Percentiles rank a stretch among this genome's conserved stretches.
These are phyloP conservation scores for Nerophis lumbriciformis DNA, from an alignment of 2,113 vertebrate species.

Conservation along the genomic window DNA sequence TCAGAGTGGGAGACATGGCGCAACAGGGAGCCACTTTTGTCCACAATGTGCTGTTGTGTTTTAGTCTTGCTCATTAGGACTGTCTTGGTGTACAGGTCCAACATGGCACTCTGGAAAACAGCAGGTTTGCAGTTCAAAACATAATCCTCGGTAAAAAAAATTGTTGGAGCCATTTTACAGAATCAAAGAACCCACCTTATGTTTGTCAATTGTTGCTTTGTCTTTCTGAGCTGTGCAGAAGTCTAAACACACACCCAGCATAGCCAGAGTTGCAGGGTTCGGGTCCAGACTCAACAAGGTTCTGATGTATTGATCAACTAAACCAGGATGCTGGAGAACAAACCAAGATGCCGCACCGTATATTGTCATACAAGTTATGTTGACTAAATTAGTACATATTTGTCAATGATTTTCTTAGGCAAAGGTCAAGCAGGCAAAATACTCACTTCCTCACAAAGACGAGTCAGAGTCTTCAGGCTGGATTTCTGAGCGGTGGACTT, in stretches of 20 bases:
- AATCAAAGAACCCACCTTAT: constrained; percentile 73
- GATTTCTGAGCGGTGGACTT: constrained; percentile 78
- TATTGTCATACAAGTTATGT: background rate
- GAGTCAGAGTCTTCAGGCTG: constrained; percentile 80
- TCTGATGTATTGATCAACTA: constrained; percentile 84
- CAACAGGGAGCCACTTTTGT: constrained; percentile 80
- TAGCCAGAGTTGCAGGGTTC: constrained; percentile 73
- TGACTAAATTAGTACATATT: too few relatives aligned
- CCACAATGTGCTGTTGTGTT: constrained; percentile 85
- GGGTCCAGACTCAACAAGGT: constrained; percentile 83
- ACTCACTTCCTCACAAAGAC: constrained; percentile 86
- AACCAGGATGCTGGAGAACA: constrained; percentile 75
- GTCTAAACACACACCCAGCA: constrained; percentile 84
- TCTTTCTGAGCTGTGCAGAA: constrained; percentile 86
- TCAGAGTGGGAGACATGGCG: constrained; percentile 85
- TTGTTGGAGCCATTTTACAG: too few relatives aligned
- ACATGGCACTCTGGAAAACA: constrained; percentile 71
- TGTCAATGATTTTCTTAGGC: too few relatives aligned
- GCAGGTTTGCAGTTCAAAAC: background rate
- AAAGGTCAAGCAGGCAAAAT: background rate
- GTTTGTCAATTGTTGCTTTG: constrained; percentile 72
- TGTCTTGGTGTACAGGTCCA: constrained; percentile 93
- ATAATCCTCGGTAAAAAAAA: background rate
- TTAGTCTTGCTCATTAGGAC: constrained; percentile 93
- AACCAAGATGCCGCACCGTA: constrained; percentile 1